These are phyloP conservation scores for Schizopygopsis malacanthus DNA, from an alignment of 2,797 vertebrate species.

Conservation along the genomic window DNA sequence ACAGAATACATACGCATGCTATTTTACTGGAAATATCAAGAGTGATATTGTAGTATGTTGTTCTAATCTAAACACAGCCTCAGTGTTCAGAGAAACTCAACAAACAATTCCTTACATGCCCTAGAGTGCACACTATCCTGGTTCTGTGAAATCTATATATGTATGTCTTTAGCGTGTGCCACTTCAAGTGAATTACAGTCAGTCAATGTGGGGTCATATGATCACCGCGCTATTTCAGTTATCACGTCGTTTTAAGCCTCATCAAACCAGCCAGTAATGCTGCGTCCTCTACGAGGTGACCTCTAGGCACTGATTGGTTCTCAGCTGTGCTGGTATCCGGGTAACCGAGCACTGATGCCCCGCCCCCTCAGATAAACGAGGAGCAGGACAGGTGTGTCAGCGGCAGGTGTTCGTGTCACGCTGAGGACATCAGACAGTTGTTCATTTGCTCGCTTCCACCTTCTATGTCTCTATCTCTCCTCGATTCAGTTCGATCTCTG, in stretches of 20 bases:
- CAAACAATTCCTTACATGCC: neutral
- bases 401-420: conserved; percentile 40
- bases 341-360: conserved; percentile 5
- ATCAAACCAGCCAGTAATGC: conserved; percentile 6
- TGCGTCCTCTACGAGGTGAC: conserved; percentile 34
- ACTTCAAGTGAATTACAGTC: neutral
- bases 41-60: neutral
- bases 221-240: conserved; percentile 7
- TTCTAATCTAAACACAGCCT: neutral
- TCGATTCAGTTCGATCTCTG: neutral
- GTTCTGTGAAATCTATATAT: conserved; percentile 17
- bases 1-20: neutral
- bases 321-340: conserved; percentile 30
- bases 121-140: neutral
- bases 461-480: conserved; percentile 16
- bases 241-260: conserved; percentile 14
- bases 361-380: conserved; percentile 33
- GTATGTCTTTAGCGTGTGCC: conserved; percentile 1
- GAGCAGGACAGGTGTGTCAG: conserved; percentile 43
- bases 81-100: conserved; percentile 1
- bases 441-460: conserved; percentile 17
- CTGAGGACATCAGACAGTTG: conserved; percentile 47
- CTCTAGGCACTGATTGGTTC: conserved; percentile 43
- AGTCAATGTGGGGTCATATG: conserved; percentile 13
- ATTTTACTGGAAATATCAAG: neutral